These are phyloP conservation scores for Forbesichthys agassizii DNA, from an alignment of 2,113 vertebrate genomes.

Conservation along the genomic window DNA sequence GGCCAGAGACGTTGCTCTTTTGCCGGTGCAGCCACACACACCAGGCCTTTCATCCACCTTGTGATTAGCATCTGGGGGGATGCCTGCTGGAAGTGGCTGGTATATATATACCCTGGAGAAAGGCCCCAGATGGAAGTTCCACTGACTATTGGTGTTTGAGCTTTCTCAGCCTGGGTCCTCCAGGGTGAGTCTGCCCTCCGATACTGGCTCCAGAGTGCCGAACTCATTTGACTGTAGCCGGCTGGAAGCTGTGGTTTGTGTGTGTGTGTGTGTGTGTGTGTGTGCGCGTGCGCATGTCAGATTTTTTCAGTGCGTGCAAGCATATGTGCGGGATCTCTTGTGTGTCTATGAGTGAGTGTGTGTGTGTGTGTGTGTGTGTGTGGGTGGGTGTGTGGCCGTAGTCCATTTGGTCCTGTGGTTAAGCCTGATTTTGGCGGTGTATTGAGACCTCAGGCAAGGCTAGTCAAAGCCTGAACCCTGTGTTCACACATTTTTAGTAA, in stretches of 20 bases:
- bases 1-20: slow-evolving; percentile 2
- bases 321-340: slow-evolving; percentile 6
- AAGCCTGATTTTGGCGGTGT: background rate
- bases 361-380: no score
- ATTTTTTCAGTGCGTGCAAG: background rate
- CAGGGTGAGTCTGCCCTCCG: slow-evolving; percentile 36
- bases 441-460: slow-evolving; percentile 2
- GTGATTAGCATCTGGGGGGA: slow-evolving; percentile 35
- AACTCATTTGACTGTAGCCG: slow-evolving; percentile 23
- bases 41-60: slow-evolving; percentile 5
- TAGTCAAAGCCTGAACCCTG: background rate
- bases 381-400: slow-evolving; percentile 4
- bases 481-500: no score
- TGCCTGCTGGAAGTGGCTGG: slow-evolving; percentile 38
- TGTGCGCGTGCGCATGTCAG: background rate
- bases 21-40: background rate
- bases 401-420: background rate
- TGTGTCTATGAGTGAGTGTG: no score
- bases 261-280: slow-evolving; percentile 8
- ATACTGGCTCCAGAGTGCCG: slow-evolving; percentile 23
- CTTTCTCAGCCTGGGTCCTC: slow-evolving; percentile 39
- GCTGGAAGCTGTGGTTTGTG: slow-evolving; percentile 19
- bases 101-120: slow-evolving; percentile 34
- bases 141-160: slow-evolving; percentile 40
- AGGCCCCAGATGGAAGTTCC: slow-evolving; percentile 53